A percentile compares a stretch with the other conserved stretches of the same genome.
Evolutionary conservation across 2,888 invertebrate species (phyloP).

Genomic region (Rosalia funebris): DNA sequence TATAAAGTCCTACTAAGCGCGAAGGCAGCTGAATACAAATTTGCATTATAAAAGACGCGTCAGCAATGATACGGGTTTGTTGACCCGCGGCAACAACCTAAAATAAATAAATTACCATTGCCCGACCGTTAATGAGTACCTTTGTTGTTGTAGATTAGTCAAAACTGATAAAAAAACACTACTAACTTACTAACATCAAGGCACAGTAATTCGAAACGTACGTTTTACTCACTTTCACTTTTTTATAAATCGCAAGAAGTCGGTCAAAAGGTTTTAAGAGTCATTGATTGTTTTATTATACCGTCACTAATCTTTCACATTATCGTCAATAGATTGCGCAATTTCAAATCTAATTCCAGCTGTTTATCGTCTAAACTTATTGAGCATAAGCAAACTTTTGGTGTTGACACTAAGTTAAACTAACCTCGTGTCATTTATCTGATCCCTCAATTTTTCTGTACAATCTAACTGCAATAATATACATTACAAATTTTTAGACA

Average conservation of each 20-base stretch:
- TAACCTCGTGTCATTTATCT: not conserved
- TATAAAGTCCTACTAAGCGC: slow-evolving; percentile 1
- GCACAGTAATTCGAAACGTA: not conserved
- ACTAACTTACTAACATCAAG: slow-evolving; percentile 4
- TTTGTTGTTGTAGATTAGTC: slow-evolving; percentile 10
- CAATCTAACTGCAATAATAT: not conserved
- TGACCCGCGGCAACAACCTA: slow-evolving; percentile 12
- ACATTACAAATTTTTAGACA: not conserved
- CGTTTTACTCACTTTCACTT: slow-evolving; percentile 14
- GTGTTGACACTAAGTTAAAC: no score
- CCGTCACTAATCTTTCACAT: not conserved
- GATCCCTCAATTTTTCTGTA: not conserved
- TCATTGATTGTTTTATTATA: slow-evolving; percentile 10
- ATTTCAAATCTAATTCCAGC: not conserved
- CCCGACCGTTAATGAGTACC: slow-evolving; percentile 4
- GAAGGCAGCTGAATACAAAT: slow-evolving; percentile 10
- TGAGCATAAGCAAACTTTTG: no score
- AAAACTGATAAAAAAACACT: slow-evolving; percentile 8
- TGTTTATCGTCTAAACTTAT: not conserved
- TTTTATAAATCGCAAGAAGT: slow-evolving; percentile 14
- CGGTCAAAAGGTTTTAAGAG: slow-evolving; percentile 10
- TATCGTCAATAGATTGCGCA: not conserved
- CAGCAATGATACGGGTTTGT: slow-evolving; percentile 19
- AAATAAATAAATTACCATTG: slow-evolving; percentile 17
- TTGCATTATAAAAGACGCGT: slow-evolving; percentile 20